Base-by-base conservation (phyloP, 2,888 invertebrate genomes). In the Microdon myrmicae region DNA sequence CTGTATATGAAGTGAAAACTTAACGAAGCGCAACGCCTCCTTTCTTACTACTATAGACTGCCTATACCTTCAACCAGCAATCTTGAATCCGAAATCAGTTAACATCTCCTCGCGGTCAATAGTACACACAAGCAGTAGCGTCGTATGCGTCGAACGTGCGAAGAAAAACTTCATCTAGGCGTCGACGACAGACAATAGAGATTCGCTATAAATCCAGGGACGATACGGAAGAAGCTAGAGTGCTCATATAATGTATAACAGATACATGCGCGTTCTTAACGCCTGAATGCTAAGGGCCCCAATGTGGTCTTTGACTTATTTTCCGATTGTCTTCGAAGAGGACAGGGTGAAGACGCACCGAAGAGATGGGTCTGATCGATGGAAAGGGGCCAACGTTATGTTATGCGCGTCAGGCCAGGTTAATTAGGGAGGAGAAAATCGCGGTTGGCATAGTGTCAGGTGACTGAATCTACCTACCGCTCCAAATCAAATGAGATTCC, bases 191-290 rank as follows among this genome's bases (percentile, higher is more conserved):
- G 58, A 64, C 58, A 64, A 53, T 58, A 64, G 64, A 64, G 51
- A 53, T 53, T 64, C 51, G 51, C 64, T 53, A 64, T 64, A 64
- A 58, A 64, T 64, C 47, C 37, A 58, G 47, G n/a, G n/a, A n/a
- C n/a, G n/a, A n/a, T n/a, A 49, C 34, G 53, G 39, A 64, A 53
- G 14, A 41, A n/a, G 19, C 32, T 17, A 32, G 43, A 64, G 45
- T n/a, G n/a, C n/a, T n/a, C n/a, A n/a, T n/a, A n/a, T n/a, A n/a
- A n/a, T n/a, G n/a, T n/a, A n/a, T n/a, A n/a, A 58, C 51, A 64
- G 34, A 64, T 58, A 53, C 64, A 51, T 51, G 64, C 51, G 51
- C 64, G 41, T 51, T 47, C 37, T 51, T 64, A 58, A 64, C 64
- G 58, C 64, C 53, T 58, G 64, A 64, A 64, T 58, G 64, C 58